Evolutionary conservation across 2,113 vertebrate genomes (phyloP), one percentile per base, ranked within the genome.

Genomic region (Cyrtonyx montezumae): DNA sequence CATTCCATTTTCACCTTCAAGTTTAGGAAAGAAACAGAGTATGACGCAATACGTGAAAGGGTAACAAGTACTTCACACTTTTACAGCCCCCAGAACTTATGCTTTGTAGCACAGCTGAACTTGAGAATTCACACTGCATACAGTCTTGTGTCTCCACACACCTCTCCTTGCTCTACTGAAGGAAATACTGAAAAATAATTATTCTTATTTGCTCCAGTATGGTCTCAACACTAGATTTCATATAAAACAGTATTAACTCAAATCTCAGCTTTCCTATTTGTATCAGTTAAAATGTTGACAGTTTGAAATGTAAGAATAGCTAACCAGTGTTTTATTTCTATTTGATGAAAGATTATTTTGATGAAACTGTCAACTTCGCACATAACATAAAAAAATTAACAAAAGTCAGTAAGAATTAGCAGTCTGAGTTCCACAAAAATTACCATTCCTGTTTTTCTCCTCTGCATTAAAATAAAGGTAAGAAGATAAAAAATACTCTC

Each of bases 291-390:
- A 83, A 7, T 28, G 19, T 11, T 73, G 23, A 79, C 28, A 66
- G 36, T 45, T 84, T 14, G 8, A 83, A 77, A 81, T 7, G 18
- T 51, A 63, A 78, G 77, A 83, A 71, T 40, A 59, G 32, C 37
- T 84, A 40, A 55, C 2, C 13, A 77, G n/a, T 63, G 67, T 37
- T 74, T 11, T 23, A 2, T 8, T 17, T 20, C 40, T 70, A 77
- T 15, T 58, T 7, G 0, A 42, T 9, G 0, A 34, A 62, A 62
- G 1, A 0, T 9, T 20, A 37, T 56, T 82, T 55, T 66, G 0
- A 61, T 43, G 2, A 71, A 53, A 88, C 5, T 21, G 9, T 28
- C 1, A 0, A 51, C 25, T 66, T 67, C 45, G 75, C 48, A 70
- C 4, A 59, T 40, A 40, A 40, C 9, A 16, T 70, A 70, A 17